Evolutionary conservation across 2,888 invertebrate species (phyloP), one percentile per base, ranked within the genome.

Genomic region (Caenorhabditis sp.): DNA sequence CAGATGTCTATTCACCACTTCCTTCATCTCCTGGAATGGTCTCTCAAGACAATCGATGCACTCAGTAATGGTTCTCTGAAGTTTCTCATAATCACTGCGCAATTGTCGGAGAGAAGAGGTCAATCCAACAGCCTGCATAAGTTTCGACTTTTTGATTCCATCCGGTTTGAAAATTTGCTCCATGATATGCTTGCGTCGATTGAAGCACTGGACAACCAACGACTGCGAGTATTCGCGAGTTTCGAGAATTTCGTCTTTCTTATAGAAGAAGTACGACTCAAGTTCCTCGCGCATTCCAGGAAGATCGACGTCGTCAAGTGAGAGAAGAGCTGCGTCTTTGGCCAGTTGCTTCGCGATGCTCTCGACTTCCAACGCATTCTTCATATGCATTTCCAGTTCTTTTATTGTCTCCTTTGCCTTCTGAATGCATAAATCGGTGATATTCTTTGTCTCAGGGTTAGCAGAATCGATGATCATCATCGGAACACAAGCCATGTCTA

Each of bases 21-120:
- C 78, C 58, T 83, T 83, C 85, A 85, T 83, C 28, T 79, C 81
- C 44, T 83, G 81, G 81, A 83, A 83, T 8, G 85, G 85, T 40
- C 22, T 67, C 53, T 85, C 85, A 1, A 85, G 56, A 22, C 79
- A 26, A 53, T 67, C 65, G 1, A 65, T 65, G 47, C 80, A 71
- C 44, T 85, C 85, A 0, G 56, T 32, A 9, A 85, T 76, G 1
- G 44, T 50, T 6, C 32, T 51, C n/a, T 74, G 70, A 26, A 80
- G 44, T 20, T 68, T 18, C 11, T 53, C 28, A 22, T 67, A 61
- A 3, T 69, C 64, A n/a, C 40, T 26, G 8, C 62, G 55, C 1
- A 53, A 35, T 18, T 50, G 28, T 35, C 40, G 61, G 11, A 37
- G 44, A 13, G 64, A 81, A 6, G 56, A 51, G 3, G 81, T 71